A percentile compares a stretch with the other conserved stretches of the same genome.
These are phyloP conservation scores for Pheosia tremula DNA, from an alignment of 2,888 invertebrate species.

Conservation along the genomic window DNA sequence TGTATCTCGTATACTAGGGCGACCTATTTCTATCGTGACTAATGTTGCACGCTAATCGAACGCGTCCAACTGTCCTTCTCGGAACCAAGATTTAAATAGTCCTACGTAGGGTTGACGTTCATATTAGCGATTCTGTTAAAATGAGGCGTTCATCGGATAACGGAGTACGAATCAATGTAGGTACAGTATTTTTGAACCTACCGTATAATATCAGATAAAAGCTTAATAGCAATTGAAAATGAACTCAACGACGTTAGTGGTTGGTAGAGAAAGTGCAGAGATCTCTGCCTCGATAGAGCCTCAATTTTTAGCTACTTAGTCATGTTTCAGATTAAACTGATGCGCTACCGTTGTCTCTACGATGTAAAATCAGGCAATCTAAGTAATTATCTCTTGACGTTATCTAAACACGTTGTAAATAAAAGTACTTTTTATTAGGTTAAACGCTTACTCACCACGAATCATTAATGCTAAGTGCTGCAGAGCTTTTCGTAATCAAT, in stretches of 20 bases:
- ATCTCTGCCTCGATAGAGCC: not conserved
- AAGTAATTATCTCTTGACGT: not conserved
- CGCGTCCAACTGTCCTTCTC: slow-evolving; percentile 3
- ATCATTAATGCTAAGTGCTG: not conserved
- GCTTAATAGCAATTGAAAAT: not conserved
- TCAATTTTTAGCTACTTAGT: not conserved
- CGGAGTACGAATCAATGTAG: not conserved
- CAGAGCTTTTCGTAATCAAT: not conserved
- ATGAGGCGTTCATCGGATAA: not conserved
- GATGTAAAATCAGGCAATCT: not conserved
- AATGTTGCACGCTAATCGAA: slow-evolving; percentile 18
- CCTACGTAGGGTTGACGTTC: not conserved
- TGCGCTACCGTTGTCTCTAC: not conserved
- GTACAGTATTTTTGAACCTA: too few species aligned
- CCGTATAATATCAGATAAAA: too few species aligned
- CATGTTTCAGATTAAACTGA: not conserved
- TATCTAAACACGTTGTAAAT: too few species aligned
- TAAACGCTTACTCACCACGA: slow-evolving; percentile 1
- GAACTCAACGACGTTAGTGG: not conserved
- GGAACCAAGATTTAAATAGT: slow-evolving; percentile 2
- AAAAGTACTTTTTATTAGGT: not conserved
- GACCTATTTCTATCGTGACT: slow-evolving; percentile 33
- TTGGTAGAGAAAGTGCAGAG: not conserved
- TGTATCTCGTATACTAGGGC: slow-evolving; percentile 26
- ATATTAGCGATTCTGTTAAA: not conserved